phyloP scores from a whole-genome alignment of 2,797 vertebrate species.

The Anguilla megastoma region DNA sequence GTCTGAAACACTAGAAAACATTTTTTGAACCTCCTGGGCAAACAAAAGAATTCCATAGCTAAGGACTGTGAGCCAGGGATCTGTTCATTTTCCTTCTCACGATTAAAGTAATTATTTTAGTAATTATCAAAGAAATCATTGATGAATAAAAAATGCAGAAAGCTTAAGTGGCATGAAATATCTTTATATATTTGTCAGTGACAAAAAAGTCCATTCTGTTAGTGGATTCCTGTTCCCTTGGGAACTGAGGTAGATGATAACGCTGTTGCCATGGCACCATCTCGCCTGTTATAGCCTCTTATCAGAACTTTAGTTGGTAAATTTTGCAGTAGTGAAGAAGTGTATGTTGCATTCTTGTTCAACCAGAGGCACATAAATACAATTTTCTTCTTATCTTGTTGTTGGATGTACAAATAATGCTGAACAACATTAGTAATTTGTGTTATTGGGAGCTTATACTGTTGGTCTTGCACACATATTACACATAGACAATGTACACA shows the following conservation, averaged over 20 bases:
- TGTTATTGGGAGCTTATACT: background rate
- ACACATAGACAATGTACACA: background rate
- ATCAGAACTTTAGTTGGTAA: background rate
- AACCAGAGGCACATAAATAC: conserved; percentile 1
- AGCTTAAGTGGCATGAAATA: background rate
- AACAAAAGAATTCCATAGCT: background rate
- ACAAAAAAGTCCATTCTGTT: conserved; percentile 10
- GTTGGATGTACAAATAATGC: background rate
- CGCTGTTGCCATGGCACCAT: conserved; percentile 32
- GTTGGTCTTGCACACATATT: background rate
- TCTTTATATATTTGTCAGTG: conserved; percentile 10
- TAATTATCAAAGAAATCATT: background rate
- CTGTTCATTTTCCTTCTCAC: background rate
- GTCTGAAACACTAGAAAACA: conserved; percentile 20
- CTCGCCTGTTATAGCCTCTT: background rate
- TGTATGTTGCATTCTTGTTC: background rate
- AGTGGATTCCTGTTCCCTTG: conserved; percentile 16
- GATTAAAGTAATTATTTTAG: conserved; percentile 9
- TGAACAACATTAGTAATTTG: background rate
- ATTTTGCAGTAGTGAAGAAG: background rate
- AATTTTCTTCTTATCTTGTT: background rate
- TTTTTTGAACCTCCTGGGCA: conserved; percentile 29
- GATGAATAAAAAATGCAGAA: background rate
- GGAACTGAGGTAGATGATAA: conserved; percentile 6
- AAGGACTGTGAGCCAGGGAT: conserved; percentile 1